Conservation (phyloP, 2,888 invertebrate genomes). For the Schizaphis graminum region DNA sequence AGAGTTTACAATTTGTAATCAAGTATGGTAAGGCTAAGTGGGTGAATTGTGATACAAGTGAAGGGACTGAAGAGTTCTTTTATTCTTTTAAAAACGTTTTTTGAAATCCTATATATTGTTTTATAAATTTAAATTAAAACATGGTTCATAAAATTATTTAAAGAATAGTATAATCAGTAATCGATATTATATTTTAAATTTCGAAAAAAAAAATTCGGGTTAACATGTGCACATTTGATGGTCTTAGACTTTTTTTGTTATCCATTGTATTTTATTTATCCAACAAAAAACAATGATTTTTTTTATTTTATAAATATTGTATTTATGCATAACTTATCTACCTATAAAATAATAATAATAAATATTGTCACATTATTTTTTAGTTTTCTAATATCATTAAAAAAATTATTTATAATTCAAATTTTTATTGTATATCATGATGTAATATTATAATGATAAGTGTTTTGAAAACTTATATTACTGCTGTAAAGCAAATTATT, state of each 20-base stretch:
- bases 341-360: too few relatives aligned
- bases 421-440: not conserved
- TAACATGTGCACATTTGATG: not conserved
- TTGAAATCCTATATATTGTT: slow-evolving; percentile 25
- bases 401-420: not conserved
- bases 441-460: not conserved
- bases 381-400: not conserved
- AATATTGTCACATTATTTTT: not conserved
- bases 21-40: not conserved
- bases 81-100: not conserved
- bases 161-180: not conserved
- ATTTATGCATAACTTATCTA: not conserved
- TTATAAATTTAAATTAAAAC: slow-evolving; percentile 18
- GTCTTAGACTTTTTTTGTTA: not conserved
- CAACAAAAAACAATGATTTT: not conserved
- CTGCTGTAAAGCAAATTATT: not conserved
- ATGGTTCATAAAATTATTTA: not conserved
- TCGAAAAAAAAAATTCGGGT: not conserved
- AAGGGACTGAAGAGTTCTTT: not conserved
- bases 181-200: not conserved
- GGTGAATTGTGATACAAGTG: not conserved
- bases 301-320: too few relatives aligned
- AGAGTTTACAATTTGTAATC: not conserved
- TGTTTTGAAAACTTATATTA: not conserved
- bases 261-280: not conserved